A percentile compares a stretch with the other conserved stretches of the same genome.
These are phyloP conservation scores for Cosmia trapezina DNA, from an alignment of 2,888 invertebrate genomes.

Conservation along the genomic window DNA sequence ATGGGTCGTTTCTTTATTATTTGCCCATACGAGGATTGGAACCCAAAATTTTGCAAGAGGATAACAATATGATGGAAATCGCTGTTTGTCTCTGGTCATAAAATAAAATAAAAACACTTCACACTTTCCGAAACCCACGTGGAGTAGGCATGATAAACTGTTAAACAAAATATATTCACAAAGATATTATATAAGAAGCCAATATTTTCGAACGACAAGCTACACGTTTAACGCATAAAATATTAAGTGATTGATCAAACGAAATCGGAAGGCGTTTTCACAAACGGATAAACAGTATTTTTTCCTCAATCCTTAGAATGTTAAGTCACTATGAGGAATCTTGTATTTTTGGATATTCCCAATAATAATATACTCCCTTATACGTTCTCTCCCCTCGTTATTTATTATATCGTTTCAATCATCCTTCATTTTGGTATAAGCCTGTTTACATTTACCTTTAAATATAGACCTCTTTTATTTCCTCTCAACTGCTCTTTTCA, in stretches of 20 bases:
- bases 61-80: neutral
- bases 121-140: conserved; percentile 1
- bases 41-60: neutral
- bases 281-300: conserved; percentile 64
- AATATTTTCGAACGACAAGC: conserved; percentile 52
- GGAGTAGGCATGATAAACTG: conserved; percentile 6
- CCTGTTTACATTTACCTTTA: conserved; percentile 1
- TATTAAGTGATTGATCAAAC: conserved; percentile 67
- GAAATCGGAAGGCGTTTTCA: conserved; percentile 62
- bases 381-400: conserved; percentile 9
- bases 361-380: neutral
- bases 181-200: conserved; percentile 46
- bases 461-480: conserved; percentile 18
- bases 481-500: conserved; percentile 14
- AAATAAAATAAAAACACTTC: conserved; percentile 13
- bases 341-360: conserved; percentile 22
- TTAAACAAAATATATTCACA: conserved; percentile 38
- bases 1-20: neutral
- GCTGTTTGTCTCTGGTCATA: neutral
- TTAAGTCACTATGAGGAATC: conserved; percentile 45
- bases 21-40: neutral
- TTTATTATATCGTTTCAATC: conserved; percentile 33
- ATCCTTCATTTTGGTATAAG: conserved; percentile 22
- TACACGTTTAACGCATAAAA: conserved; percentile 55
- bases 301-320: conserved; percentile 47